Evolutionary conservation across 2,797 vertebrate genomes (phyloP).

Genomic region (Loris lydekkerianus): DNA sequence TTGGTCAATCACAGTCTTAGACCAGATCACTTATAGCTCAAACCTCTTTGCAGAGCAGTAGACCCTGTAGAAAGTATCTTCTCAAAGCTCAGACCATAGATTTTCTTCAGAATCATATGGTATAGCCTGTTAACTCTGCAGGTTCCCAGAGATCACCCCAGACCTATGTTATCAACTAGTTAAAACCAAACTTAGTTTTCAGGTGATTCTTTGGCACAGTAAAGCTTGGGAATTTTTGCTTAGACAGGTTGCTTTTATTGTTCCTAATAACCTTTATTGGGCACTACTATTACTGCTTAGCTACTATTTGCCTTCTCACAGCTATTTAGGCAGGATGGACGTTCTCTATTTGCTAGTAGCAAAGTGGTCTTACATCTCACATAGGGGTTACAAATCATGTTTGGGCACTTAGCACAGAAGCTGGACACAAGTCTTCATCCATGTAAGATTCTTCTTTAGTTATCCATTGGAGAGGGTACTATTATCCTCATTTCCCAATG

Average conservation of each 20-base stretch:
- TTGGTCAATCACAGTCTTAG: neutral
- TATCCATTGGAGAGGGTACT: neutral
- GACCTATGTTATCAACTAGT: neutral
- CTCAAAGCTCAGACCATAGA: neutral
- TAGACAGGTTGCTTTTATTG: neutral
- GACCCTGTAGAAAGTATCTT: too few relatives aligned
- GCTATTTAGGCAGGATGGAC: constrained; percentile 4
- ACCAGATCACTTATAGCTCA: neutral
- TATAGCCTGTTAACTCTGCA: neutral
- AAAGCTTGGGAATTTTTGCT: neutral
- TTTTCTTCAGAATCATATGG: neutral
- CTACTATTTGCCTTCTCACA: constrained; percentile 33
- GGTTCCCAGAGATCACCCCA: neutral
- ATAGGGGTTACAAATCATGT: neutral
- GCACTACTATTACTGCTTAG: neutral
- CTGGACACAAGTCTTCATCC: neutral
- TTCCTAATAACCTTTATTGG: neutral
- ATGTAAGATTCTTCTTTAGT: neutral
- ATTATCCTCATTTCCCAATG: neutral
- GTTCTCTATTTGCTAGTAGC: constrained; percentile 5
- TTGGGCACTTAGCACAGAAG: neutral
- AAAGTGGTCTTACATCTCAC: constrained; percentile 16
- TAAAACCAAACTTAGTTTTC: neutral
- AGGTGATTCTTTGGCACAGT: neutral
- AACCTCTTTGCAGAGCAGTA: neutral